A percentile compares a stretch with the other conserved stretches of the same genome.
phyloP scores from a whole-genome alignment of 2,888 invertebrate genomes.

The Ophonus ardosiacus region DNA sequence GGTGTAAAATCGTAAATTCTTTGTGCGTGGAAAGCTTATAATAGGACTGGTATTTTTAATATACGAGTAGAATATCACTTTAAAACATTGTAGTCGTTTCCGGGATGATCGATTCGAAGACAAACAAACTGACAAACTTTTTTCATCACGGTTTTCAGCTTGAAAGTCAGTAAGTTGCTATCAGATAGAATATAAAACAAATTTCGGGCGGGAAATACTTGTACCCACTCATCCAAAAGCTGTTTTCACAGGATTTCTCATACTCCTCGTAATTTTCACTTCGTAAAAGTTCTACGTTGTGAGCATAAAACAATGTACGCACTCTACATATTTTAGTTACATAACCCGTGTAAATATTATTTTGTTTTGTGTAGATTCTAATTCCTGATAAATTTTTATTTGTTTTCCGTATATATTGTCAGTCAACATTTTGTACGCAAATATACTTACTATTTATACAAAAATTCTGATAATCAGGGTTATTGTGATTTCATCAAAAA shows the following conservation, averaged over 20 bases:
- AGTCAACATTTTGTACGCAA: too few relatives aligned
- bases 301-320: too few relatives aligned
- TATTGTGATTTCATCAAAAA: too few relatives aligned
- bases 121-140: slow-evolving; percentile 20
- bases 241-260: background rate
- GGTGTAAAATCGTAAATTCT: too few relatives aligned
- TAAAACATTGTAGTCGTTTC: slow-evolving; percentile 11
- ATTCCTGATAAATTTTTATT: too few relatives aligned
- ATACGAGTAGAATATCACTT: slow-evolving; percentile 2
- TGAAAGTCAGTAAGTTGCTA: slow-evolving; percentile 15
- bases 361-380: too few relatives aligned
- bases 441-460: too few relatives aligned
- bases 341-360: too few relatives aligned
- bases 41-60: background rate
- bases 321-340: too few relatives aligned
- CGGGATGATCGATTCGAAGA: slow-evolving; percentile 14
- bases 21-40: background rate
- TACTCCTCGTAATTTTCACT: background rate
- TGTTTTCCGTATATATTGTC: too few relatives aligned
- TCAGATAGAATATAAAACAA: slow-evolving; percentile 34
- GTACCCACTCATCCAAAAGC: background rate
- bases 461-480: too few relatives aligned
- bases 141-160: slow-evolving; percentile 14
- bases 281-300: background rate
- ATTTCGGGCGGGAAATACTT: background rate